Base-by-base conservation (phyloP, 2,797 vertebrate genomes). In the Prionace glauca region DNA sequence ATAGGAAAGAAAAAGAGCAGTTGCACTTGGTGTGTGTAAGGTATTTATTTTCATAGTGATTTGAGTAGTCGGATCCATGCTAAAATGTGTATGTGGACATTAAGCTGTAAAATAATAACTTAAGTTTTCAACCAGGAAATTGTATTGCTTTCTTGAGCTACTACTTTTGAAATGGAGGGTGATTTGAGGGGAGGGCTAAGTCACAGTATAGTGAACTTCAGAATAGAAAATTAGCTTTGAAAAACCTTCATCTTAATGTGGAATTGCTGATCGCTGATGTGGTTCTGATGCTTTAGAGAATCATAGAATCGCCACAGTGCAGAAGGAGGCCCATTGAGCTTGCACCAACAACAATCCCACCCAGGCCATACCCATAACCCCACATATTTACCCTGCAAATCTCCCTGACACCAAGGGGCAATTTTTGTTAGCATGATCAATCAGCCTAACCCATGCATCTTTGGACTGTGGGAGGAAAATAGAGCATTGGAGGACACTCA, bases 201-300 rank as follows among this genome's bases (percentile, higher is more conserved):
- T 45, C 36, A 45, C 95, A 74, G 88, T 92, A 95, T 81, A 95
- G 96, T 96, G 96, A 96, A 96, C 95, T 96, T 95, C 67, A 90
- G 95, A 77, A 96, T 77, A 14, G 3, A 26, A 65, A 92, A 67
- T 67, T 2, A 91, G 60, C 26, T 20, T 10, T 60, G 86, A 14
- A 60, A 60, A 88, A 18, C n/a, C 22, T 65, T 92, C 2, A 67
- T 24, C 8, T 67, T 67, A 60, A 92, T 69, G n/a, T 92, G 62
- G 18, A 67, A 92, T 41, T 36, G 90, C 32, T 92, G 16, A 67
- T 92, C 11, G 26, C 72, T 26, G 79, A 65, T 45, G 71, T 74
- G 69, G 22, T 94, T 67, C 10, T 12, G 8, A 10, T 69, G 8
- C n/a, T 94, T 96, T 93, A 36, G 50, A 56, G 50, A 56, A 7